Conservation (phyloP, 2,888 invertebrate genomes). For the Drosophila anomalata region DNA sequence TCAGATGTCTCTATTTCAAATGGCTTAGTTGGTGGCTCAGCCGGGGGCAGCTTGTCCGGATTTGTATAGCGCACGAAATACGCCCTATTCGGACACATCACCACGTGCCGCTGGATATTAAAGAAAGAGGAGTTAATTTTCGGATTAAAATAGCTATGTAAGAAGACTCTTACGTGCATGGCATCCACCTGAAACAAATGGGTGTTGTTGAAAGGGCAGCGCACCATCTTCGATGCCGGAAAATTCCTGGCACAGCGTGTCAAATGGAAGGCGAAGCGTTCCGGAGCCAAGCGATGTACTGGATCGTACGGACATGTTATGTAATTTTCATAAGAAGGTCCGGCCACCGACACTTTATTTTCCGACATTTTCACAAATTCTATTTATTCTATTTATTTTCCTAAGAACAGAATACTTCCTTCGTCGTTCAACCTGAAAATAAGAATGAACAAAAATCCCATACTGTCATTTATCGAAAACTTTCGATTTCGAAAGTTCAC, state of each 20-base stretch:
- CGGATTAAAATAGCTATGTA: too few species aligned
- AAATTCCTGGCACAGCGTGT: slow-evolving; percentile 85
- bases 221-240: slow-evolving; percentile 80
- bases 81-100: slow-evolving; percentile 58
- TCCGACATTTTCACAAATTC: too few species aligned
- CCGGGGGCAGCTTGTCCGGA: slow-evolving; percentile 52
- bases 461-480: background rate
- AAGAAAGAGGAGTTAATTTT: background rate
- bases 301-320: slow-evolving; percentile 85
- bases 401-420: too few species aligned
- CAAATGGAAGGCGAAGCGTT: slow-evolving; percentile 85
- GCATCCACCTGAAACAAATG: slow-evolving; percentile 85
- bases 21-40: slow-evolving; percentile 4
- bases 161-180: slow-evolving; percentile 46
- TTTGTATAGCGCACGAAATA: slow-evolving; percentile 41
- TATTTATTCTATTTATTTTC: too few species aligned
- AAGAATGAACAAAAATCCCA: background rate
- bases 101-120: slow-evolving; percentile 59
- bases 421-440: too few species aligned
- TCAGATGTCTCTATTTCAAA: background rate
- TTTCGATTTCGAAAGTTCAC: background rate
- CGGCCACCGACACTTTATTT: too few species aligned
- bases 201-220: slow-evolving; percentile 86
- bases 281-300: slow-evolving; percentile 85
- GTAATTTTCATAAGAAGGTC: too few species aligned